Conservation (phyloP, 1,140 invertebrate genomes). For the Drosophila insularis region DNA sequence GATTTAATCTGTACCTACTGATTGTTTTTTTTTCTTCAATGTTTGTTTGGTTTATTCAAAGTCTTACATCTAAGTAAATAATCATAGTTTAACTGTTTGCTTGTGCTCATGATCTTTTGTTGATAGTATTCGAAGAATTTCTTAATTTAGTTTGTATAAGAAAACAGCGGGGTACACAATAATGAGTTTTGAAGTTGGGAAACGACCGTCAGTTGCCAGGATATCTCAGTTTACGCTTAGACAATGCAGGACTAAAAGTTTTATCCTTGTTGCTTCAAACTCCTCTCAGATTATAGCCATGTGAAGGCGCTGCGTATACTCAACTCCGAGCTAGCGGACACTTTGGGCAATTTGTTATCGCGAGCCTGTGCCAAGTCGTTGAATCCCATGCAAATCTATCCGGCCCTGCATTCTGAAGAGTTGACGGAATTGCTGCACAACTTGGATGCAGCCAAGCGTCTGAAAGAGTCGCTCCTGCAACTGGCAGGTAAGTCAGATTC, state of each 20-base stretch:
- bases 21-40: constrained; percentile 3
- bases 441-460: constrained; percentile 83
- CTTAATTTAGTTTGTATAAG: too few species aligned
- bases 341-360: constrained; percentile 94
- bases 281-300: constrained; percentile 91
- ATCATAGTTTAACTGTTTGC: too few species aligned
- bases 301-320: constrained; percentile 89
- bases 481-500: constrained; percentile 84
- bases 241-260: background rate
- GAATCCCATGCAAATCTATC: constrained; percentile 91
- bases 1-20: constrained; percentile 22
- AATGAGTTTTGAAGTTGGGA: background rate
- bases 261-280: background rate
- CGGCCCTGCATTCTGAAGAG: constrained; percentile 84
- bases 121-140: too few species aligned
- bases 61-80: too few species aligned
- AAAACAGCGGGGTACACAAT: too few species aligned
- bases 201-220: background rate
- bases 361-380: constrained; percentile 89
- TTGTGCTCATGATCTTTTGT: too few species aligned
- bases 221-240: background rate
- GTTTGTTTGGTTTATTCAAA: background rate
- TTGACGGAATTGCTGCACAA: constrained; percentile 82
- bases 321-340: constrained; percentile 96
- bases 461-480: constrained; percentile 84